Base-by-base conservation (phyloP, 1,140 invertebrate species). In the Ceratosolen fusciceps region DNA sequence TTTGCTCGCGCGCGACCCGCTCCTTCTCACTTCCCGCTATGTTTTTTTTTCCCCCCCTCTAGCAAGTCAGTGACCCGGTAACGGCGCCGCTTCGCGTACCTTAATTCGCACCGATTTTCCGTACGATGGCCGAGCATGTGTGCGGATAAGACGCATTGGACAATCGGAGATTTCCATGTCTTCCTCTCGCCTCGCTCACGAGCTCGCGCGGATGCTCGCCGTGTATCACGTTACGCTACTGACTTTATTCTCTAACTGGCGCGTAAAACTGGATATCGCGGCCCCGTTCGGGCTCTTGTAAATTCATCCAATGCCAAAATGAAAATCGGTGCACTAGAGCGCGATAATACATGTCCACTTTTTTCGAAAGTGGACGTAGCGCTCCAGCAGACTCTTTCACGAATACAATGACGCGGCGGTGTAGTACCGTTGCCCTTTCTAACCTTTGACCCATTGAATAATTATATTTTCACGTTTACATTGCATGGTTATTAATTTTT, bases 11-110 rank as follows among this genome's bases (percentile, higher is more conserved):
- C 68, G 19, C 26, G n/a, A n/a, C 4, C 12, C 19, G 4, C 3
- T 58, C 37, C 56, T 39, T 62, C 54, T 54, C 60, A 54, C 8
- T 56, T 7, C 10, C 34, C 1, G 7, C 24, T 24, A 4, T 19
- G 34, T 8, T 21, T 76, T 49, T 56, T 77, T 21, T 9, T 47
- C 24, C 39, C 29, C n/a, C 26, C 10, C 43, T 65, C 60, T 21
- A 19, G 34, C 49, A 43, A 34, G 54, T 73, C 71, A 58, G 34
- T 73, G 71, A 73, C 71, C 37, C 49, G n/a, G 39, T 29, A 71
- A 72, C 70, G 29, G 49, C 43, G 12, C n/a, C 12, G 21, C 29
- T 47, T 9, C 29, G 67, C 24, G n/a, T 70, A 47, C 39, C 39
- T 70, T 70, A 70, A 70, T 70, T 70, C 31, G 37, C n/a, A 26